Evolutionary conservation across 1,140 invertebrate species (phyloP).

Genomic region (Pogonognathellus flavescens): DNA sequence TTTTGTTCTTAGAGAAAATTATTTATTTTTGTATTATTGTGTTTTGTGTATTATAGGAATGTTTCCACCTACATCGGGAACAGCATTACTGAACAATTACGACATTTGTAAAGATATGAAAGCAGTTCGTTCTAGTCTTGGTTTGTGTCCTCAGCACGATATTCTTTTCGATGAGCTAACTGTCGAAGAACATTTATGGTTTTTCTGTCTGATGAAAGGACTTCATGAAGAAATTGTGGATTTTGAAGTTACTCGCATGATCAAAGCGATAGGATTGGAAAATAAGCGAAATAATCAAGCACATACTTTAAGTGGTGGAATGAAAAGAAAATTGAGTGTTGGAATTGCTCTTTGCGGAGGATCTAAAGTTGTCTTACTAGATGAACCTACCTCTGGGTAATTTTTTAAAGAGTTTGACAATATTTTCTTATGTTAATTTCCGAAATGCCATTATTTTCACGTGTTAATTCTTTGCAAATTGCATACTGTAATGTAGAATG

Average conservation of each 20-base stretch:
- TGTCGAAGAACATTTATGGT: constrained; percentile 75
- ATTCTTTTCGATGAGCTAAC: constrained; percentile 74
- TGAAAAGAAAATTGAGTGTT: constrained; percentile 88
- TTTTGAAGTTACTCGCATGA: constrained; percentile 61
- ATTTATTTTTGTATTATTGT: too few species aligned
- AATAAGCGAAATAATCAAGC: constrained; percentile 78
- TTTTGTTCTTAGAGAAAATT: too few species aligned
- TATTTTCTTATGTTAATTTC: too few species aligned
- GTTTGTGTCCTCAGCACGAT: constrained; percentile 79
- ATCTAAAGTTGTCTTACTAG: constrained; percentile 80
- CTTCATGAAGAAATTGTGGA: constrained; percentile 51
- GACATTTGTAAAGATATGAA: constrained; percentile 74
- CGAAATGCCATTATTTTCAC: too few species aligned
- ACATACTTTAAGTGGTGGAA: constrained; percentile 85
- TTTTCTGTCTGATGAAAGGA: constrained; percentile 73
- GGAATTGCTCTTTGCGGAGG: constrained; percentile 85
- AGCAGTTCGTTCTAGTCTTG: constrained; percentile 75
- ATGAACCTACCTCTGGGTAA: constrained; percentile 70
- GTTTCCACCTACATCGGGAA: constrained; percentile 76
- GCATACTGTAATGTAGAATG: constrained; percentile 76
- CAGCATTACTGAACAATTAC: constrained; percentile 76
- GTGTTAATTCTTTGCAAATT: too few species aligned
- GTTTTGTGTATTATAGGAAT: constrained; percentile 72
- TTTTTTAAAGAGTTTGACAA: background rate
- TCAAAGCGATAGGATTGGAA: constrained; percentile 73